Evolutionary conservation across 2,797 vertebrate genomes (phyloP).

Genomic region (Siniperca undulata): DNA sequence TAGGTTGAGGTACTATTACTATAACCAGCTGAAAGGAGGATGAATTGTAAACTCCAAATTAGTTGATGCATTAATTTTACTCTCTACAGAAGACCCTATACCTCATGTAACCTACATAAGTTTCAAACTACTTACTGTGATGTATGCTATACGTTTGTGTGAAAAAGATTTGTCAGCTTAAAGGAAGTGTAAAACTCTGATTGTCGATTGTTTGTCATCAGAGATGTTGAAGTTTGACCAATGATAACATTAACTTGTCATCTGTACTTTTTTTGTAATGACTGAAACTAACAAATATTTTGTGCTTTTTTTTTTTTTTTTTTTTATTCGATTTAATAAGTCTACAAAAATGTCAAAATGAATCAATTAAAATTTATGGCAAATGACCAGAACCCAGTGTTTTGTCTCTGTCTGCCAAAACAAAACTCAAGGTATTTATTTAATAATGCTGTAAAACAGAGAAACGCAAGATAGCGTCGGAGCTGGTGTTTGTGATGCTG

Average conservation of each 20-base stretch:
- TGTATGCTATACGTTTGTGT: not conserved
- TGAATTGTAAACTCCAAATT: not conserved
- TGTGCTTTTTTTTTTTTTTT: not conserved
- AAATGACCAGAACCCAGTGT: not conserved
- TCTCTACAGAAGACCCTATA: not conserved
- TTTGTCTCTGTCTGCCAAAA: not conserved
- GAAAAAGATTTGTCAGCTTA: not conserved
- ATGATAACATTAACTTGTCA: not conserved
- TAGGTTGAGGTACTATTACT: constrained; percentile 36
- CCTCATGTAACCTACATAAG: not conserved
- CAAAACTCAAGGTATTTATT: not conserved
- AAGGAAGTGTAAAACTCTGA: not conserved
- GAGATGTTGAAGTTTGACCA: not conserved
- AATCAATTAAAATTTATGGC: not conserved
- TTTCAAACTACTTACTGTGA: not conserved
- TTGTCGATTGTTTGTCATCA: not conserved
- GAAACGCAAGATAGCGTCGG: not conserved
- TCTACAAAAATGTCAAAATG: not conserved
- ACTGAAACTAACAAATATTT: not conserved
- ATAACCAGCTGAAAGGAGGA: not conserved
- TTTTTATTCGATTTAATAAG: not conserved
- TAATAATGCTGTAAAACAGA: not conserved
- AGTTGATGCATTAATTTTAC: not conserved
- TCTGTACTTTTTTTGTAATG: not conserved
- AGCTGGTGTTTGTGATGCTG: not conserved